Conservation (phyloP, 2,797 vertebrate species). For the Ptychobarbus kaznakovi region DNA sequence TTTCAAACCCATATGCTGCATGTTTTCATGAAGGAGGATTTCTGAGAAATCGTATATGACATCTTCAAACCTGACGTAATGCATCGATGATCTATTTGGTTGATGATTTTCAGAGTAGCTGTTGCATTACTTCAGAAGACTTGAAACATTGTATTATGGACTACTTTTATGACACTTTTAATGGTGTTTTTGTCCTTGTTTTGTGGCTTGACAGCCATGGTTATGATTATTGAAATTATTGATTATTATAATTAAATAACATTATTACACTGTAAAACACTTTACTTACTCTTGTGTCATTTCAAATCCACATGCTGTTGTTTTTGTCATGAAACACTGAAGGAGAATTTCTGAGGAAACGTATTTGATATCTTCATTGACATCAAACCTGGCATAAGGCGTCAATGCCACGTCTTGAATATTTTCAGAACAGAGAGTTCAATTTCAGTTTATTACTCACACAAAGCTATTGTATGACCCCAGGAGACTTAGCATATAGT, state of each 20-base stretch:
- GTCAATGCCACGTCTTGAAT: background rate
- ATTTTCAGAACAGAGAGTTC: background rate
- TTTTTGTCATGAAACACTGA: background rate
- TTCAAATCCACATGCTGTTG: background rate
- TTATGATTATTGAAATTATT: background rate
- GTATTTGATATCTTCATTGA: background rate
- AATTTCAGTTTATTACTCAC: background rate
- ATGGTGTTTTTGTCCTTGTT: background rate
- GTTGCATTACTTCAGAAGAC: background rate
- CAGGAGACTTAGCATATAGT: background rate
- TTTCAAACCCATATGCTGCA: constrained; percentile 1
- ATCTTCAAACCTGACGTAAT: background rate
- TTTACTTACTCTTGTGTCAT: background rate
- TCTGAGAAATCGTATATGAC: background rate
- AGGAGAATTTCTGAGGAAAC: background rate
- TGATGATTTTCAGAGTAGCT: background rate
- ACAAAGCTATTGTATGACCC: background rate
- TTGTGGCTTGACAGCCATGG: background rate
- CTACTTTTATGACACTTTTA: background rate
- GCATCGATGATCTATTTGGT: background rate
- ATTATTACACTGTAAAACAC: background rate
- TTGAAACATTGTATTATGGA: background rate
- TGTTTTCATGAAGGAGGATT: background rate
- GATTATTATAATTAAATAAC: background rate
- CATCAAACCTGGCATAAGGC: background rate